Conservation (phyloP, 2,113 vertebrate genomes). For the Rana temporaria region DNA sequence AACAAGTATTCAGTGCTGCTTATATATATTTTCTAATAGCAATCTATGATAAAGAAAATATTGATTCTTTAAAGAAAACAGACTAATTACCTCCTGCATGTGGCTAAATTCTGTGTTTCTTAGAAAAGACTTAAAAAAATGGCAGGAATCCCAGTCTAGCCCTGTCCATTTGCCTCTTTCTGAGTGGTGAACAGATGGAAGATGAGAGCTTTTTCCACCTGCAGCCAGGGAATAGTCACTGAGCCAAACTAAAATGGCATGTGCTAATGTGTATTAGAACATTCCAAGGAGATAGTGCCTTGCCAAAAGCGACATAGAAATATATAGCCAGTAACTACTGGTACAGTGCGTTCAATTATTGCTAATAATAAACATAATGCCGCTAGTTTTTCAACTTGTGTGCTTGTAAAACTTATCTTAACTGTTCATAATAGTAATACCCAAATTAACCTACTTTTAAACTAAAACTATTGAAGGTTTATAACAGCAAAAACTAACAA, state of each 20-base stretch:
- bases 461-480: no score
- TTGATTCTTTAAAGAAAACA: neutral
- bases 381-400: no score
- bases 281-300: slow-evolving; percentile 38
- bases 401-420: no score
- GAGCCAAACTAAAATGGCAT: slow-evolving; percentile 45
- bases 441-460: no score
- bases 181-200: slow-evolving; percentile 29
- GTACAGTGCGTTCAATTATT: neutral
- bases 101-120: neutral
- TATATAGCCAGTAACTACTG: neutral
- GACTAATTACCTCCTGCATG: neutral
- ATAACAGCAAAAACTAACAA: no score
- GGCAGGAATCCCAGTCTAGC: slow-evolving; percentile 13
- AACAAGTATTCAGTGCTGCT: no score
- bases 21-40: no score
- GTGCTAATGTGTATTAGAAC: slow-evolving; percentile 38
- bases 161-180: slow-evolving; percentile 24
- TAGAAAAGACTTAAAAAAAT: slow-evolving; percentile 16
- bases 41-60: neutral
- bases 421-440: no score
- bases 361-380: neutral
- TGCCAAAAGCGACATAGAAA: slow-evolving; percentile 23
- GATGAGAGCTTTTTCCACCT: slow-evolving; percentile 30
- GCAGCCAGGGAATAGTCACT: slow-evolving; percentile 22